These are phyloP conservation scores for Eurytoma californica DNA, from an alignment of 2,888 invertebrate genomes.

Conservation along the genomic window DNA sequence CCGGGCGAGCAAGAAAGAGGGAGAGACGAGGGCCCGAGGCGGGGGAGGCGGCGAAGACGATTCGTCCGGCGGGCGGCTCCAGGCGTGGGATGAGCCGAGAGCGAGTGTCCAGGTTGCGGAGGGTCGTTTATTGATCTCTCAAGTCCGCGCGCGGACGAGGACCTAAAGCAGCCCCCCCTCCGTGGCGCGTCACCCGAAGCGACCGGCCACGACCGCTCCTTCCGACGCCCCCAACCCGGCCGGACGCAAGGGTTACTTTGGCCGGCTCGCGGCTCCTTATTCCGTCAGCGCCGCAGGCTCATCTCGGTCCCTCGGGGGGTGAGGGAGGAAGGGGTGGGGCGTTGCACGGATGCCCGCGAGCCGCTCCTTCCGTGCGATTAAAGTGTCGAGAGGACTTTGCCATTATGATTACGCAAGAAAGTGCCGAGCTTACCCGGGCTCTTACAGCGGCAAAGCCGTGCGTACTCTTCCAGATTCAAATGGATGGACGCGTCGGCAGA, in stretches of 20 bases:
- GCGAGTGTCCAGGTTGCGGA: constrained; percentile 72
- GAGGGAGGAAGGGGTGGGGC: constrained; percentile 6
- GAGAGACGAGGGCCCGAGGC: neutral
- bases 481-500: no score
- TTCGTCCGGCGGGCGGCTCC: constrained; percentile 65
- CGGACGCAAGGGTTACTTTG: constrained; percentile 73
- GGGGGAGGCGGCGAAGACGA: constrained; percentile 61
- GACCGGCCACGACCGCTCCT: constrained; percentile 72
- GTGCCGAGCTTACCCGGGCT: no score
- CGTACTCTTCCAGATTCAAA: no score
- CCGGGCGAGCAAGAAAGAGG: neutral
- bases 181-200: constrained; percentile 60
- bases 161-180: constrained; percentile 56
- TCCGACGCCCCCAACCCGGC: constrained; percentile 70
- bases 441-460: no score
- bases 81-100: constrained; percentile 62
- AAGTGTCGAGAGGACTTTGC: constrained; percentile 50
- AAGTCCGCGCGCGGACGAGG: constrained; percentile 71
- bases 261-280: constrained; percentile 67
- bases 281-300: constrained; percentile 54
- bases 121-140: constrained; percentile 76
- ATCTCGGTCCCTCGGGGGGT: neutral
- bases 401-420: constrained; percentile 45
- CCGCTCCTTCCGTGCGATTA: constrained; percentile 47
- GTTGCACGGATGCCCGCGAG: neutral